Percentiles rank a stretch among this genome's conserved stretches.
Evolutionary conservation across 2,797 vertebrate species (phyloP).

Genomic region (Bovichtus diacanthus): DNA sequence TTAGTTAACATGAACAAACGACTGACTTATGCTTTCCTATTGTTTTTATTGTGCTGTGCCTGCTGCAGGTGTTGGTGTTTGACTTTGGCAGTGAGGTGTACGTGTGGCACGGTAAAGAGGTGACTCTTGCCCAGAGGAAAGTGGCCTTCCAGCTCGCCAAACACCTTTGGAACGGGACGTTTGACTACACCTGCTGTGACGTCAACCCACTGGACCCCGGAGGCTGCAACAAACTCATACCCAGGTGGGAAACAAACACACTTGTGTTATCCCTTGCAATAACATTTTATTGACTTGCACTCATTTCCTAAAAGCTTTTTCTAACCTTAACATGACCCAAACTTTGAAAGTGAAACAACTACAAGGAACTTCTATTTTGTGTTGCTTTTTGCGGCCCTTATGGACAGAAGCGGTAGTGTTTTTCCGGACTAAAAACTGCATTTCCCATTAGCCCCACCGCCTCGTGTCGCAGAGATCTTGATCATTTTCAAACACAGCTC

Average conservation of each 20-base stretch:
- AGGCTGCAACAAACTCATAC: constrained; percentile 95
- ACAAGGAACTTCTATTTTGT: too few species aligned
- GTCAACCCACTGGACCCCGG: constrained; percentile 97
- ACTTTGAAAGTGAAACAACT: neutral
- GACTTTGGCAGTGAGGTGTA: constrained; percentile 99
- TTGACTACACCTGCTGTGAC: constrained; percentile 98
- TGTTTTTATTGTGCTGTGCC: neutral
- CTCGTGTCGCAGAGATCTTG: too few species aligned
- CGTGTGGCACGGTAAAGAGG: constrained; percentile 98
- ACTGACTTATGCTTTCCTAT: accelerated
- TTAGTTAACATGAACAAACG: neutral
- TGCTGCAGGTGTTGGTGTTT: constrained; percentile 93
- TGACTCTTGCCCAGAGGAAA: constrained; percentile 95
- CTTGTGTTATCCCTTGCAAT: neutral
- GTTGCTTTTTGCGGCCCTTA: too few species aligned
- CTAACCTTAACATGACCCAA: neutral
- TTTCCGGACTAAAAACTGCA: too few species aligned
- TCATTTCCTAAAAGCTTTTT: neutral
- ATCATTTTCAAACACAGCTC: too few species aligned
- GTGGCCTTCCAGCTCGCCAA: constrained; percentile 98
- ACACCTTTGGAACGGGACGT: constrained; percentile 97
- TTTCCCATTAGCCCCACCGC: too few species aligned
- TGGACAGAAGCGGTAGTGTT: too few species aligned
- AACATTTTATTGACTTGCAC: neutral
- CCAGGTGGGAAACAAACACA: constrained; percentile 84